Evolutionary conservation across 2,888 invertebrate genomes (phyloP).

Genomic region (Chrysolina oricalcia): DNA sequence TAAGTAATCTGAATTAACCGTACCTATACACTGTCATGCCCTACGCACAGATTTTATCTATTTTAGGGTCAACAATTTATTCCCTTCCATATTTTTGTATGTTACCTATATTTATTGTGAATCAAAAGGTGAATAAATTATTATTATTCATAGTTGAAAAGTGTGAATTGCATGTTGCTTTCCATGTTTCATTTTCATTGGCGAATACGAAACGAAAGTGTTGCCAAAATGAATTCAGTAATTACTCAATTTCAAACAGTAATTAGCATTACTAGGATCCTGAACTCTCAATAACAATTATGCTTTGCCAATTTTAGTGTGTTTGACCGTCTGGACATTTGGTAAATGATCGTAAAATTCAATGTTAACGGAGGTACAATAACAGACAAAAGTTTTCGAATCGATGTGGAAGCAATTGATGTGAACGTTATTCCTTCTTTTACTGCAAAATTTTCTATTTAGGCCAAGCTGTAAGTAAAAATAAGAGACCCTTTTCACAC

Average conservation of each 20-base stretch:
- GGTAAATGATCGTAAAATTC: slow-evolving; percentile 20
- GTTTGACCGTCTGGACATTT: slow-evolving; percentile 33
- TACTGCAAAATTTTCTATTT: background rate
- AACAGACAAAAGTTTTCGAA: slow-evolving; percentile 7
- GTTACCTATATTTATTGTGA: no score
- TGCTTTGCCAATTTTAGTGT: slow-evolving; percentile 32
- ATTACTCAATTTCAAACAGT: slow-evolving; percentile 15
- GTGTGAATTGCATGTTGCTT: background rate
- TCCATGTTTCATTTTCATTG: slow-evolving; percentile 8
- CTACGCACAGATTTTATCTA: no score
- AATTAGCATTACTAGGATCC: slow-evolving; percentile 22
- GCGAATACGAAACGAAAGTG: slow-evolving; percentile 11
- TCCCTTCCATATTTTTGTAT: no score
- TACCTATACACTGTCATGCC: no score
- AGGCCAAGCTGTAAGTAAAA: no score
- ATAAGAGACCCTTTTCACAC: no score
- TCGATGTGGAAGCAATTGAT: background rate
- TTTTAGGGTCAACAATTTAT: no score
- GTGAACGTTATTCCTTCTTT: background rate
- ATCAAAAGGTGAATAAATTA: no score
- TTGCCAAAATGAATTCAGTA: slow-evolving; percentile 15
- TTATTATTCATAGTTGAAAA: no score
- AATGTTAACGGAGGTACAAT: slow-evolving; percentile 20
- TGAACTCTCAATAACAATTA: slow-evolving; percentile 28
- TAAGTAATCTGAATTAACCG: no score